These are phyloP conservation scores for Allacma fusca DNA, from an alignment of 2,888 invertebrate genomes.

Conservation along the genomic window DNA sequence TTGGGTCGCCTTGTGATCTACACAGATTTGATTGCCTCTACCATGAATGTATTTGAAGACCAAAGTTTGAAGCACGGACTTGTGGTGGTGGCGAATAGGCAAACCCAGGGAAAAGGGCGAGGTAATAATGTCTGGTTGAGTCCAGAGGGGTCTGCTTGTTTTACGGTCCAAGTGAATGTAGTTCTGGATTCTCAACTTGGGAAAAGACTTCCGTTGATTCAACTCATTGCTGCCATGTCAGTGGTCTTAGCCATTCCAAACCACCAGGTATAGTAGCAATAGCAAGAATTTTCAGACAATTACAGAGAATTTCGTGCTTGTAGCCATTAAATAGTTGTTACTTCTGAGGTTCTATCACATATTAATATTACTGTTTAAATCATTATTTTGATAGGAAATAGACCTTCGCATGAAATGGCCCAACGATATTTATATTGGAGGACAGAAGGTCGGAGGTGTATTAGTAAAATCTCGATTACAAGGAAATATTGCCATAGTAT, in stretches of 20 bases:
- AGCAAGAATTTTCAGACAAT: too few relatives aligned
- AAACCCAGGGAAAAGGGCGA: conserved; percentile 77
- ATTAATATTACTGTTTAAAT: conserved; percentile 67
- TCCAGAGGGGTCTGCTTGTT: conserved; percentile 89
- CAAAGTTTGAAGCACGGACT: conserved; percentile 76
- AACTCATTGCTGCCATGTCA: conserved; percentile 87
- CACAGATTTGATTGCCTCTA: conserved; percentile 79
- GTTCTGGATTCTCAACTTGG: conserved; percentile 72
- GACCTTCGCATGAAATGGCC: too few relatives aligned
- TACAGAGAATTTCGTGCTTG: too few relatives aligned
- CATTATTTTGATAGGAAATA: conserved; percentile 82
- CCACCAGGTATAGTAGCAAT: conserved; percentile 79
- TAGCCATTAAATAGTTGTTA: too few relatives aligned
- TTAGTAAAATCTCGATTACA: conserved; percentile 74
- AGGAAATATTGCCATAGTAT: conserved; percentile 67
- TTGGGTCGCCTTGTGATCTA: conserved; percentile 86
- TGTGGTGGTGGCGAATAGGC: conserved; percentile 80
- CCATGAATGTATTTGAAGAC: conserved; percentile 73
- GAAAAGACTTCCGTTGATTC: conserved; percentile 76
- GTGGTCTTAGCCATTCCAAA: conserved; percentile 78
- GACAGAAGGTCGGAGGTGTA: conserved; percentile 88
- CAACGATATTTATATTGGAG: conserved; percentile 89
- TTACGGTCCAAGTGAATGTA: conserved; percentile 82
- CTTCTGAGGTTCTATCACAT: too few relatives aligned
- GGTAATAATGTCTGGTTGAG: conserved; percentile 87